Base-by-base conservation (phyloP, 2,113 vertebrate species). In the Alectura lathami region DNA sequence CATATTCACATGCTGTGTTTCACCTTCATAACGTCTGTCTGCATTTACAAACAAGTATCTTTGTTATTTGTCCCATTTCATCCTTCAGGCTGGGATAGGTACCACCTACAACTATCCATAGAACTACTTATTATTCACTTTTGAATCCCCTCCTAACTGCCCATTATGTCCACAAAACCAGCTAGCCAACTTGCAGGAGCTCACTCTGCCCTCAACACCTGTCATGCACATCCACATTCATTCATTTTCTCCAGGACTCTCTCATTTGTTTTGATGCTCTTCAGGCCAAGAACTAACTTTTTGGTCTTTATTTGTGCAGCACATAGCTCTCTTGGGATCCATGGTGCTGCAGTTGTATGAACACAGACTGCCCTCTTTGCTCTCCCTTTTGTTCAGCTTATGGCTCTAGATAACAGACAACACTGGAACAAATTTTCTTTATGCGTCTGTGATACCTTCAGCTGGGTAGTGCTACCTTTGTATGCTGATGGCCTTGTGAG, bases 11-110 rank as follows among this genome's bases (percentile, higher is more conserved):
- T 57, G 7, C 59, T 82, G 23, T 72, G 11, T 16, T 93, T 85
- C 56, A 72, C 21, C 11, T 64, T 84, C 20, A 2, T 34, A 47
- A 43, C 68, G n/a, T 69, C 82, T 30, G 22, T 79, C 27, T 93
- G 15, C 30, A 38, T 77, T 88, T 95, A 9, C 59, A 80, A 88
- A 70, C 23, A 94, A 54, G 3, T 56, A 34, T 77, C 63, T 87
- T 66, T 80, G 27, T 74, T 36, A 53, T 88, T 83, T 91, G 45
- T 86, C 5, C 13, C 50, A 14, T 83, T 11, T 62, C 89, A 14
- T 62, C 36, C 56, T 88, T 82, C 81, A 89, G 38, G 5, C 32
- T 94, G 73, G 63, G 34, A 83, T 56, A 85, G 63, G 6, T 29
- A 42, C 43, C 79, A 14, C 36, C 40, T 91, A 9, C 34, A 91